Percentiles rank a stretch among this genome's conserved stretches.
Conservation (phyloP, 2,113 vertebrate species). For the Oplegnathus fasciatus region DNA sequence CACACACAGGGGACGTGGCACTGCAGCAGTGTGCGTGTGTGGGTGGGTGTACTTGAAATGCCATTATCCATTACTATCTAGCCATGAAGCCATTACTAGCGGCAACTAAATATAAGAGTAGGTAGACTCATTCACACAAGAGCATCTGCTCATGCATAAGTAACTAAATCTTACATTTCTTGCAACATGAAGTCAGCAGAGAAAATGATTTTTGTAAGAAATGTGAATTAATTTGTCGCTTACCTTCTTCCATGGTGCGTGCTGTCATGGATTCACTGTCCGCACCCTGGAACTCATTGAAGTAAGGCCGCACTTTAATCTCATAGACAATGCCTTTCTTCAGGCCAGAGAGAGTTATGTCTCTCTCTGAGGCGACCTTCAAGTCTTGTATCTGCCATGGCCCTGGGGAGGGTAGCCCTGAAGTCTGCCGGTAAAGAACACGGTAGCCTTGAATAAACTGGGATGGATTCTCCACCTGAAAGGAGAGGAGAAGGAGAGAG, state of each 20-base stretch:
- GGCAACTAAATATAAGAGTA: conserved; percentile 57
- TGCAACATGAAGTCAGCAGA: conserved; percentile 5
- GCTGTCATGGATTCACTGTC: conserved; percentile 96
- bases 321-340: conserved; percentile 95
- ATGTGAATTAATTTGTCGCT: conserved; percentile 46
- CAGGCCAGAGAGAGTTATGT: conserved; percentile 87
- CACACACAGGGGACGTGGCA: conserved; percentile 64
- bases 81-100: conserved; percentile 60
- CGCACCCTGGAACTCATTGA: conserved; percentile 97
- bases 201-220: conserved; percentile 23
- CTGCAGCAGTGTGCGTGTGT: conserved; percentile 55
- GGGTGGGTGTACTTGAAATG: conserved; percentile 74
- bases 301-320: conserved; percentile 96
- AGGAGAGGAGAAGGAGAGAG: conserved; percentile 21
- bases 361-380: conserved; percentile 91
- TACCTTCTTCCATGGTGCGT: conserved; percentile 95
- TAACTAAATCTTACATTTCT: conserved; percentile 35
- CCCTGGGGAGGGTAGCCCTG: conserved; percentile 88
- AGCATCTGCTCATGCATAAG: conserved; percentile 43
- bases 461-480: conserved; percentile 93
- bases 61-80: conserved; percentile 73
- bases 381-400: conserved; percentile 92
- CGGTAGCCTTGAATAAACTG: conserved; percentile 97
- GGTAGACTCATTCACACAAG: conserved; percentile 50
- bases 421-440: conserved; percentile 92